Conservation (phyloP, 2,888 invertebrate species). For the Pheosia gnoma region DNA sequence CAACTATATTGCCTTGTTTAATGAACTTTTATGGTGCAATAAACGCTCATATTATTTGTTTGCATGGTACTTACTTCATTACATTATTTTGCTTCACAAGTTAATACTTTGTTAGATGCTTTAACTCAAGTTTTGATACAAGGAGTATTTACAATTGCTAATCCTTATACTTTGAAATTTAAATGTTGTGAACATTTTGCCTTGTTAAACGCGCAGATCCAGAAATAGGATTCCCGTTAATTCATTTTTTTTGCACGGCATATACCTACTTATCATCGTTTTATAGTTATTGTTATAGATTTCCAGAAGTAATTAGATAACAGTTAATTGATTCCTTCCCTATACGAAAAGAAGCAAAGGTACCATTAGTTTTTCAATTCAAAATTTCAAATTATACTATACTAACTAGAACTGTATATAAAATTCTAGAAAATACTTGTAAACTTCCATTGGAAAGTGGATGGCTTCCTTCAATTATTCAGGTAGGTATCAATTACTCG, state of each 20-base stretch:
- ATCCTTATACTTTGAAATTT: conserved; percentile 9
- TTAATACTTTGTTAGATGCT: conserved; percentile 17
- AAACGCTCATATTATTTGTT: conserved; percentile 11
- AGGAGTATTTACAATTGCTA: conserved; percentile 13
- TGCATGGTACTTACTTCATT: conserved; percentile 11
- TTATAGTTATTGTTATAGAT: too few relatives aligned
- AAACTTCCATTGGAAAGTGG: neutral
- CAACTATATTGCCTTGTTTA: conserved; percentile 1
- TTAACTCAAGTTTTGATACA: conserved; percentile 13
- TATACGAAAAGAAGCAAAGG: too few relatives aligned
- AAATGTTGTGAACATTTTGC: neutral
- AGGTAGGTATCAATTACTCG: neutral
- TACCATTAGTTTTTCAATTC: too few relatives aligned
- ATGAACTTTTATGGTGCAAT: conserved; percentile 8
- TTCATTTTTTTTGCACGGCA: too few relatives aligned
- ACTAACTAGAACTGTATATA: too few relatives aligned
- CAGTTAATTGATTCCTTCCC: neutral
- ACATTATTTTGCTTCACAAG: conserved; percentile 17
- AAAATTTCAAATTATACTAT: too few relatives aligned
- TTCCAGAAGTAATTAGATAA: too few relatives aligned
- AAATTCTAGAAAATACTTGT: neutral
- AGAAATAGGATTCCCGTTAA: too few relatives aligned
- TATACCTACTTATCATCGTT: too few relatives aligned
- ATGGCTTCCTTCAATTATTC: neutral
- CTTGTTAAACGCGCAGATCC: too few relatives aligned